Conservation (phyloP, 2,113 vertebrate species). For the Dascyllus trimaculatus region DNA sequence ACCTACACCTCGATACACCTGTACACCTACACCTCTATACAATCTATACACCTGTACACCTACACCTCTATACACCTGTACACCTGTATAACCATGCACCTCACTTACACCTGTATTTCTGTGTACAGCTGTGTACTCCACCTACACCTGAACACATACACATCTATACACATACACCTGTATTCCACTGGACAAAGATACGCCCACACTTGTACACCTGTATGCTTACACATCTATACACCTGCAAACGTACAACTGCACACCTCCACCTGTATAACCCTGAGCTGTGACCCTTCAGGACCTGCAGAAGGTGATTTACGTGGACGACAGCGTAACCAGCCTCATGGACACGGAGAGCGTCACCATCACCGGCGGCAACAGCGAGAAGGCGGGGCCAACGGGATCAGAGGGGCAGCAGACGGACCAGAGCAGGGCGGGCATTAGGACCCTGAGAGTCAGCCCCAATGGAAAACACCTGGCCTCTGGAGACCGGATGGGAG, state of each 20-base stretch:
- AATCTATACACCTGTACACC: too few relatives aligned
- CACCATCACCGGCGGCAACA: constrained; percentile 77
- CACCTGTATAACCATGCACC: too few relatives aligned
- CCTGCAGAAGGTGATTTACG: constrained; percentile 95
- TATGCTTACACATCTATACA: too few relatives aligned
- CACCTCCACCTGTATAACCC: background rate
- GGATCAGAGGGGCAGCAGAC: constrained; percentile 83
- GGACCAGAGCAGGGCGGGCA: constrained; percentile 88
- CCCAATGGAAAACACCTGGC: constrained; percentile 95
- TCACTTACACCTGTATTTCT: too few relatives aligned
- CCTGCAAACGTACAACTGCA: too few relatives aligned
- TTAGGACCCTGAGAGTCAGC: constrained; percentile 93
- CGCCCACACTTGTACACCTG: too few relatives aligned
- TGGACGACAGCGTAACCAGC: constrained; percentile 89
- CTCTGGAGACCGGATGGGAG: constrained; percentile 95
- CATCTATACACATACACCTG: background rate
- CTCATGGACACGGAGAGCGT: constrained; percentile 91
- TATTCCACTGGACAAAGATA: too few relatives aligned
- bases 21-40: too few relatives aligned
- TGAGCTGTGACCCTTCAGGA: constrained; percentile 84
- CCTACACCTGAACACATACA: too few relatives aligned
- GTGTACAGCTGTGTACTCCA: too few relatives aligned
- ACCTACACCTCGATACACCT: too few relatives aligned
- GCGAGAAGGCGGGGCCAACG: constrained; percentile 85
- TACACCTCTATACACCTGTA: too few relatives aligned